Evolutionary conservation across 2,888 invertebrate genomes (phyloP).

Genomic region (Nezara viridula): DNA sequence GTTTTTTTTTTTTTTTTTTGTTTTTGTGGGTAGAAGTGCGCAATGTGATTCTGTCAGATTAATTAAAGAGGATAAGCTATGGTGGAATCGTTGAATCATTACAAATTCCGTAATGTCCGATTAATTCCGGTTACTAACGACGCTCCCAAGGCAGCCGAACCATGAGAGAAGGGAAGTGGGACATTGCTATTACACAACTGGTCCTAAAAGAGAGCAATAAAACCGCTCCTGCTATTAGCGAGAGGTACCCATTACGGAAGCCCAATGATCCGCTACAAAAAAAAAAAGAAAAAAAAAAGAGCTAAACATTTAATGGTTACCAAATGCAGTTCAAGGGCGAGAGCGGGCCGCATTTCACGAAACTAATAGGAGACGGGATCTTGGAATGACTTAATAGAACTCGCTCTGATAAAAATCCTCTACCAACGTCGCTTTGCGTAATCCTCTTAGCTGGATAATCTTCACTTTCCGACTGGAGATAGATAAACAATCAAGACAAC

Average conservation of each 20-base stretch:
- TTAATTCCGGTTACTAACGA: neutral
- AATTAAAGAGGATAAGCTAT: too few species aligned
- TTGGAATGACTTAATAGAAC: constrained; percentile 21
- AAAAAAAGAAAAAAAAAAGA: neutral
- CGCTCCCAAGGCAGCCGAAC: neutral
- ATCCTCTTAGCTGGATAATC: constrained; percentile 16
- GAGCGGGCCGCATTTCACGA: neutral
- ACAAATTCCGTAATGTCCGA: neutral
- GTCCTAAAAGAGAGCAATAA: constrained; percentile 12
- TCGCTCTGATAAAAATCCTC: constrained; percentile 27
- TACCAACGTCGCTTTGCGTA: constrained; percentile 11
- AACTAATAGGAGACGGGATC: constrained; percentile 13
- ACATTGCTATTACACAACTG: constrained; percentile 11
- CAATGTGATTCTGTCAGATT: too few species aligned
- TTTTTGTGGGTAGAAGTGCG: too few species aligned
- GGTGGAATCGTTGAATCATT: neutral
- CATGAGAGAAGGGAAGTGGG: neutral
- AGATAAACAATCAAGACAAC: constrained; percentile 28
- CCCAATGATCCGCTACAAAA: constrained; percentile 4
- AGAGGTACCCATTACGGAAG: constrained; percentile 41
- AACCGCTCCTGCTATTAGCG: constrained; percentile 7
- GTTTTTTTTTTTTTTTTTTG: too few species aligned
- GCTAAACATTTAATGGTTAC: constrained; percentile 19
- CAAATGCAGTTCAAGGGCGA: constrained; percentile 23
- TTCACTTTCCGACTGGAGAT: neutral